These are phyloP conservation scores for Cremastinae sp. DNA, from an alignment of 2,888 invertebrate species.

Conservation along the genomic window DNA sequence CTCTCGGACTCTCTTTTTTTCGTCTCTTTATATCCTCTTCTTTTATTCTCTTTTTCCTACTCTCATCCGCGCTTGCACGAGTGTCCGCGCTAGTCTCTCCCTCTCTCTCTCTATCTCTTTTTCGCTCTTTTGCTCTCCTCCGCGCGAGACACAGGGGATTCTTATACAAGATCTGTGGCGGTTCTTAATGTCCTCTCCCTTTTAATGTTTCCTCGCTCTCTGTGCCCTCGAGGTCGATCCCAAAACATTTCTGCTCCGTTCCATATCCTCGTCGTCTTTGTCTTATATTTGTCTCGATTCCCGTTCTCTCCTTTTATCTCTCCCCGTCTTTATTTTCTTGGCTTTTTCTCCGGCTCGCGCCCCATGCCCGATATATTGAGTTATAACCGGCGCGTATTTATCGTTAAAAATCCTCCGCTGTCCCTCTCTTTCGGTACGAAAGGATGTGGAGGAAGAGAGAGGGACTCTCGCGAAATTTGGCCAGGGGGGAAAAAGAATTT, in stretches of 20 bases:
- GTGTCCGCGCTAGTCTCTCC: conserved; percentile 30
- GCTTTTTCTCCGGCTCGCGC: conserved; percentile 42
- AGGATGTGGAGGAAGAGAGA: conserved; percentile 14
- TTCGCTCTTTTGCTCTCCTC: conserved; percentile 20
- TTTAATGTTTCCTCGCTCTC: conserved; percentile 77
- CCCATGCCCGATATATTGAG: conserved; percentile 77
- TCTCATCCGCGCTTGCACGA: conserved; percentile 47
- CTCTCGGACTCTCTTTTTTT: conserved; percentile 41
- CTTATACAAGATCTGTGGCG: conserved; percentile 79
- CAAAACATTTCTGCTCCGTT: conserved; percentile 76
- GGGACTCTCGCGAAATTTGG: conserved; percentile 46
- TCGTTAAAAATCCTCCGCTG: conserved; percentile 73
- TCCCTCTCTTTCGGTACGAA: conserved; percentile 43
- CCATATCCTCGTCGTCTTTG: conserved; percentile 31
- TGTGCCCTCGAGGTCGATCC: conserved; percentile 78
- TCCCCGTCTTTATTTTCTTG: background rate
- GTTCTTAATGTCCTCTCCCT: conserved; percentile 79
- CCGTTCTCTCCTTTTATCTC: background rate
- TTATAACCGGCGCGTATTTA: conserved; percentile 77
- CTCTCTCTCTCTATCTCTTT: conserved; percentile 64
- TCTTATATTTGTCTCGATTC: conserved; percentile 20
- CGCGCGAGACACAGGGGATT: conserved; percentile 66
- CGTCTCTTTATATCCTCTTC: conserved; percentile 24
- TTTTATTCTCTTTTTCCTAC: too few relatives aligned
- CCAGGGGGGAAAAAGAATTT: conserved; percentile 56